These are phyloP conservation scores for Nudaria mundana DNA, from an alignment of 2,888 invertebrate species.

Conservation along the genomic window DNA sequence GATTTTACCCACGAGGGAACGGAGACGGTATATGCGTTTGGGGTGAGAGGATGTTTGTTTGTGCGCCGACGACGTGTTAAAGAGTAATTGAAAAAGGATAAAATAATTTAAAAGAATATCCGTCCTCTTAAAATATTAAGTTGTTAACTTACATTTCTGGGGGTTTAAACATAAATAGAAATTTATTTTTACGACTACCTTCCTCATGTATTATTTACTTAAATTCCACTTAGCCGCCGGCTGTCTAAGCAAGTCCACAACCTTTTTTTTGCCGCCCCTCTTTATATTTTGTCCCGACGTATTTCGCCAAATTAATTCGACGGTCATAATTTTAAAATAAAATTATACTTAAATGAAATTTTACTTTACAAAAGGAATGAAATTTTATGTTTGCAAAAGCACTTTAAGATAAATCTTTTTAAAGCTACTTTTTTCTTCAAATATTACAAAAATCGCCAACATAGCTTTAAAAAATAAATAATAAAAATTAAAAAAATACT, in stretches of 20 bases:
- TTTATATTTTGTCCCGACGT: constrained; percentile 1
- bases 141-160: too few species aligned
- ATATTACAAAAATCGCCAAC: too few species aligned
- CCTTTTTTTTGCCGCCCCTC: constrained; percentile 6
- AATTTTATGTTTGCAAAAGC: background rate
- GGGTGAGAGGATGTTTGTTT: too few species aligned
- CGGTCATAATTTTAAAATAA: background rate
- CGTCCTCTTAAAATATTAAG: too few species aligned
- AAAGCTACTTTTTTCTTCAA: too few species aligned
- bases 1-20: too few species aligned
- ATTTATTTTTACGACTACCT: constrained; percentile 8
- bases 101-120: too few species aligned
- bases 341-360: constrained; percentile 4
- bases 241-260: constrained; percentile 3
- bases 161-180: constrained; percentile 8
- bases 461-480: too few species aligned
- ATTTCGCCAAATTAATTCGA: background rate
- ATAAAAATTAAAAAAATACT: too few species aligned
- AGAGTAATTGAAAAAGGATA: too few species aligned
- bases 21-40: too few species aligned
- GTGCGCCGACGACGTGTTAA: too few species aligned
- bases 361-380: background rate
- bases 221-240: constrained; percentile 9
- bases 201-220: constrained; percentile 7
- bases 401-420: background rate